A percentile compares a stretch with the other conserved stretches of the same genome.
Evolutionary conservation across 2,797 vertebrate species (phyloP).

Genomic region (Dermochelys coriacea): DNA sequence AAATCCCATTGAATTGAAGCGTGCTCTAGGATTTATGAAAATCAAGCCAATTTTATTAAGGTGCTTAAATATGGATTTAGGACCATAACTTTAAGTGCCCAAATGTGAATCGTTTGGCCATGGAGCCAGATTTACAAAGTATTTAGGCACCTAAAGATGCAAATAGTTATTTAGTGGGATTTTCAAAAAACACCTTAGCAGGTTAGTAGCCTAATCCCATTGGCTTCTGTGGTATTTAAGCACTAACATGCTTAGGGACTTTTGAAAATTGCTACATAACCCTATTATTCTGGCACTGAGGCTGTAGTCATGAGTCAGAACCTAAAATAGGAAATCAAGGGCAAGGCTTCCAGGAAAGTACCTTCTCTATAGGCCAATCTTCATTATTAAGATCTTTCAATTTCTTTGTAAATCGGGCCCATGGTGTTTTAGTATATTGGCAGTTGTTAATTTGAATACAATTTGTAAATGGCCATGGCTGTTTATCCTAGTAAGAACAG

Average conservation of each 20-base stretch:
- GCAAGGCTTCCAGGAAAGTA: not conserved
- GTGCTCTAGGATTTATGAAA: too few relatives aligned
- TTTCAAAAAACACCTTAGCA: not conserved
- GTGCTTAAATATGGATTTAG: too few relatives aligned
- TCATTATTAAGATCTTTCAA: not conserved
- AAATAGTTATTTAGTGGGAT: not conserved
- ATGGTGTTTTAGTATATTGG: constrained; percentile 23
- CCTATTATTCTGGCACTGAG: not conserved
- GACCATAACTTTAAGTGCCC: constrained; percentile 21
- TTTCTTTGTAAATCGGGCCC: not conserved
- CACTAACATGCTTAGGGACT: accelerated
- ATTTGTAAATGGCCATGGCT: constrained; percentile 30
- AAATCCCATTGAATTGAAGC: too few relatives aligned
- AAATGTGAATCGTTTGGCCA: constrained; percentile 49
- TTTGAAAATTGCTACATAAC: not conserved
- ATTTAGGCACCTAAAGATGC: constrained; percentile 30
- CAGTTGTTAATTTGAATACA: constrained; percentile 57
- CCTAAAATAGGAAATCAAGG: not conserved
- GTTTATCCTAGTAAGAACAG: constrained; percentile 33
- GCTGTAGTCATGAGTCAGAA: not conserved
- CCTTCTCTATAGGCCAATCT: not conserved
- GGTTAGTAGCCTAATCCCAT: not conserved
- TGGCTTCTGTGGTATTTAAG: not conserved
- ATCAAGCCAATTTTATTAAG: too few relatives aligned
- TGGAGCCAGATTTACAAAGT: constrained; percentile 28